These are phyloP conservation scores for Apis mellifera DNA, from an alignment of 1,140 invertebrate genomes.

Conservation along the genomic window DNA sequence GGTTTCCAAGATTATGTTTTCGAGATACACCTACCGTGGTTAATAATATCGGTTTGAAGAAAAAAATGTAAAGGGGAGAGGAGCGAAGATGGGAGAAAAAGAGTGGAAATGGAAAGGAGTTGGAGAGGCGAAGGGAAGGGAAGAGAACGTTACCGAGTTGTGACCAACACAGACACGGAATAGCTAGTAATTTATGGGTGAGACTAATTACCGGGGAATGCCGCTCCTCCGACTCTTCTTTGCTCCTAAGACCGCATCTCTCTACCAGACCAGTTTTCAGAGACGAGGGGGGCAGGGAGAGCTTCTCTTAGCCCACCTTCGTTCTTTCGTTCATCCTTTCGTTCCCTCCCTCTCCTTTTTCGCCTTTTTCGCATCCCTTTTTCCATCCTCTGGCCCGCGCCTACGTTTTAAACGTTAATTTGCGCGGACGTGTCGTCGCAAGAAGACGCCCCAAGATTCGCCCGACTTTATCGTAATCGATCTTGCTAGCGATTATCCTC, in stretches of 20 bases:
- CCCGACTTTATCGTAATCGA: constrained; percentile 10
- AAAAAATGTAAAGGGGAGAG: background rate
- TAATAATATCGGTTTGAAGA: background rate
- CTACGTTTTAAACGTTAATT: constrained; percentile 31
- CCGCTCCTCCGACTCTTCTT: constrained; percentile 74
- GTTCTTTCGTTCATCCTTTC: constrained; percentile 28
- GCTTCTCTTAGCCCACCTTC: constrained; percentile 47
- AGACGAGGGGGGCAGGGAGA: constrained; percentile 53
- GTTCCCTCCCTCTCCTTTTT: constrained; percentile 23
- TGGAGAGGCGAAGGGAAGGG: background rate
- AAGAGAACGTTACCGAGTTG: constrained; percentile 55
- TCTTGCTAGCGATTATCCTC: constrained; percentile 1
- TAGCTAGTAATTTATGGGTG: constrained; percentile 78
- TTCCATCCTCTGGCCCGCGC: background rate
- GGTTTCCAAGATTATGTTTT: background rate
- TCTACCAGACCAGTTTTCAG: constrained; percentile 64
- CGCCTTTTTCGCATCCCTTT: constrained; percentile 5
- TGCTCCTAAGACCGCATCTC: constrained; percentile 67
- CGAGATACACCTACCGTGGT: no score
- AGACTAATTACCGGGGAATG: constrained; percentile 79
- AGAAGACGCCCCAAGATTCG: constrained; percentile 10
- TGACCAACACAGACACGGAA: constrained; percentile 72
- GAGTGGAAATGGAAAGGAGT: constrained; percentile 29
- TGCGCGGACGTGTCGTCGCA: constrained; percentile 1
- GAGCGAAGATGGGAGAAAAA: constrained; percentile 14